Evolutionary conservation across 2,888 invertebrate genomes (phyloP).

Genomic region (Megalurothrips usitatus): DNA sequence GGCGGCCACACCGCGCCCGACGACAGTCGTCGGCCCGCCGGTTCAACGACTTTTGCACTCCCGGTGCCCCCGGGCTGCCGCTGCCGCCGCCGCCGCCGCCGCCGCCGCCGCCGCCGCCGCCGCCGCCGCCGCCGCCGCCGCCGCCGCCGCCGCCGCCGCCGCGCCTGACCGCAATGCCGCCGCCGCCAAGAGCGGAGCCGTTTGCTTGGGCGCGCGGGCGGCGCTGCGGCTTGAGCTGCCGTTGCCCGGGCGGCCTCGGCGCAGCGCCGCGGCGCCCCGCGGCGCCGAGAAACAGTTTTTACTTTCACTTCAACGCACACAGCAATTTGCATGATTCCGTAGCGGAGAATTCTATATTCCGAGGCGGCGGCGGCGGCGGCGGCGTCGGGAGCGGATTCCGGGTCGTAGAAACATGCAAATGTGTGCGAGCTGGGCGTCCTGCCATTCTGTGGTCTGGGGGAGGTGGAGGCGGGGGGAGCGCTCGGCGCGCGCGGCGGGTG

Average conservation of each 20-base stretch:
- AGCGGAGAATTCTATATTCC: slow-evolving; percentile 19
- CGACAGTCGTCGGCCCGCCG: neutral
- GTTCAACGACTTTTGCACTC: neutral
- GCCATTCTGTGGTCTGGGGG: neutral
- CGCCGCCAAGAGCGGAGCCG: too few relatives aligned
- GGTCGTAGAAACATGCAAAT: neutral
- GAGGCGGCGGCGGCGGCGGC: neutral
- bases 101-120: too few relatives aligned
- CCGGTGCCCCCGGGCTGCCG: too few relatives aligned
- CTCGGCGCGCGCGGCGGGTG: neutral
- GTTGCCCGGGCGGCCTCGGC: neutral
- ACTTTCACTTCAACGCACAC: slow-evolving; percentile 13
- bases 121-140: too few relatives aligned
- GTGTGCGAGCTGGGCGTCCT: neutral
- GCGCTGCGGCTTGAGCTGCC: neutral
- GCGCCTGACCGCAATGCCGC: too few relatives aligned
- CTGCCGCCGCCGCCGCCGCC: neutral
- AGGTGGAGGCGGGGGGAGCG: neutral
- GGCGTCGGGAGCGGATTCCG: slow-evolving; percentile 4
- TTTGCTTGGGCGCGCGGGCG: too few relatives aligned
- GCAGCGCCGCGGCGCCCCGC: neutral
- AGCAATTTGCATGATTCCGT: slow-evolving; percentile 6
- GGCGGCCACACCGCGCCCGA: too few relatives aligned
- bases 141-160: too few relatives aligned
- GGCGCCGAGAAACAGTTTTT: neutral